Conservation (phyloP, 2,888 invertebrate genomes). For the Drepanosiphum platanoidis region DNA sequence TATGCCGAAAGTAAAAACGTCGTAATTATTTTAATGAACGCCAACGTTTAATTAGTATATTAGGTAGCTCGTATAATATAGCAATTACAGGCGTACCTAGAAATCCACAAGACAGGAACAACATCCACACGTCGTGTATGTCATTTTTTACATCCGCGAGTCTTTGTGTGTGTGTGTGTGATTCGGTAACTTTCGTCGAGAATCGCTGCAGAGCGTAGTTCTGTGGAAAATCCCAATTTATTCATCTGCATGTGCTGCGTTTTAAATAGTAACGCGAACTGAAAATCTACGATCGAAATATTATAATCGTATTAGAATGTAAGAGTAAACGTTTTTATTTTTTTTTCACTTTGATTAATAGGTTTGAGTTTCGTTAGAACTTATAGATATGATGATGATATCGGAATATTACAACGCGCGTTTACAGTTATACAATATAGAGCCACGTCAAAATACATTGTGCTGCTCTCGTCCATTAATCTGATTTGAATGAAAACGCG, state of each 20-base stretch:
- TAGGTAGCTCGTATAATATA: not conserved
- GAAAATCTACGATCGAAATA: not conserved
- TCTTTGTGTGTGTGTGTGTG: no score
- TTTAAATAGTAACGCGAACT: not conserved
- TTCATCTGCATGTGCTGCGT: not conserved
- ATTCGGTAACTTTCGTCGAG: not conserved
- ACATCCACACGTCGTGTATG: not conserved
- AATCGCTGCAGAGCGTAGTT: not conserved
- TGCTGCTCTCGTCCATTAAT: constrained; percentile 23
- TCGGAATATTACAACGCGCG: not conserved
- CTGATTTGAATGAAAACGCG: not conserved
- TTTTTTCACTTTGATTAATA: not conserved
- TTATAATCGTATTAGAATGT: not conserved
- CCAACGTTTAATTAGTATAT: constrained; percentile 9
- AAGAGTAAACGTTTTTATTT: not conserved
- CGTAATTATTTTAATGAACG: not conserved
- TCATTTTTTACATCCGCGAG: not conserved
- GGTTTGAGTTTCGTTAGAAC: not conserved
- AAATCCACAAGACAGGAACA: not conserved
- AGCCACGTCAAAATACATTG: not conserved
- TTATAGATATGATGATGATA: not conserved
- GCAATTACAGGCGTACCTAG: not conserved
- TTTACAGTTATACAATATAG: not conserved
- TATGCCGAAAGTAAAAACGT: constrained; percentile 3
- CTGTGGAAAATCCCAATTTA: not conserved